Base-by-base conservation (phyloP, 35 echinoderm and acorn worm species). In the Amphiura filiformis region DNA sequence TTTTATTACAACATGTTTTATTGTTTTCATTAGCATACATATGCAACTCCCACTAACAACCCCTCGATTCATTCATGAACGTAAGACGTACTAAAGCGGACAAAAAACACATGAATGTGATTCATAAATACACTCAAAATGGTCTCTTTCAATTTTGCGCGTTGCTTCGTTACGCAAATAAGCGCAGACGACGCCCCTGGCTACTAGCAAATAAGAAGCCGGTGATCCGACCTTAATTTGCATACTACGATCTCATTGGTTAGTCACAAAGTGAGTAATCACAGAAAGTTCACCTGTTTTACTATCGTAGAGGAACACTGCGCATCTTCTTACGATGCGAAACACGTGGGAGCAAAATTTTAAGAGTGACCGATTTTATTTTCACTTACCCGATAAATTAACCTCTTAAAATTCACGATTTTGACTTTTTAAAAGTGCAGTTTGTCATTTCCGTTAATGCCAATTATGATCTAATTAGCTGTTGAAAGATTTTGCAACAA, bases 201-300 rank as follows among this genome's bases (percentile, higher is more conserved):
- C 17, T 70, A 26, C 28, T 30, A n/a, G 61, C 61, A 70, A 70
- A 70, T 70, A 70, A 70, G 61, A 70, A 30, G 61, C 61, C 61
- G 28, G 61, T 70, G 61, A 70, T 70, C 28, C 61, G 61, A 70
- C 61, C 61, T 30, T 70, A 5, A 70, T 70, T 70, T 15, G 28
- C 61, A 70, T 70, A 70, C 7, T 23, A 23, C 9, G 28, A 11
- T 18, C 61, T 70, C 7, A 70, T 70, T 70, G 61, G 61, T 13
- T 70, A 70, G 7, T 70, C 28, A 23, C 4, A 70, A 13, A 13
- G 61, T 70, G 61, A 70, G 61, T 70, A 70, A 70, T 70, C 17
- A 70, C 61, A 70, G 61, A 70, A 70, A 70, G 61, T 70, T 70
- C 61, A 70, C 61, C 61, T 70, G 61, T 70, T 70, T 70, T 70